Evolutionary conservation across 1,140 invertebrate genomes (phyloP), one percentile per base, ranked within the genome.

Genomic region (Plutomurus gul): DNA sequence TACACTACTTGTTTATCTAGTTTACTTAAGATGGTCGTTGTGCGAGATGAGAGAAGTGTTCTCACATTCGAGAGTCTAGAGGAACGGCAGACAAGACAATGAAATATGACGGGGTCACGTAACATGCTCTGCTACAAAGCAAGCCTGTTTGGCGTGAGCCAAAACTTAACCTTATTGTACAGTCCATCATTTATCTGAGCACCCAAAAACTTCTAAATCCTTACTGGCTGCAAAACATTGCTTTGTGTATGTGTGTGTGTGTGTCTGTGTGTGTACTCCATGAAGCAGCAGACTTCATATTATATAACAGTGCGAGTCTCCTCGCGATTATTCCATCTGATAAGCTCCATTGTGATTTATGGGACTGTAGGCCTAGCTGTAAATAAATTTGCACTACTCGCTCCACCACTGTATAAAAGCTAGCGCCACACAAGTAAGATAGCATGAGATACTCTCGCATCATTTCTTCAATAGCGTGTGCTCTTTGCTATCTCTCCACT

Each of bases 281-380:
- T 40, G 39, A 72, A 10, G 22, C 3, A 33, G 27, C 11, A 47
- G 22, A 49, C 40, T 47, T 47, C 72, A 49, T 22, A 74, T 43
- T n/a, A n/a, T n/a, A n/a, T n/a, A n/a, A n/a, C n/a, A n/a, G n/a
- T n/a, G n/a, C n/a, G n/a, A n/a, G n/a, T 39, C 11, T 74, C 16
- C 13, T 37, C 25, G 27, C 47, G 77, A 78, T 78, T 78, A 78
- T 78, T 78, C 49, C 70, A 30, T 39, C 33, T 78, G 77, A 78
- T 78, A 78, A 78, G 71, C 77, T 74, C 70, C 77, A 78, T 78
- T 78, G 77, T 78, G 77, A 78, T 78, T 78, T 78, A 78, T 78
- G 70, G 40, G 46, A 65, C 70, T 37, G 8, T 30, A 39, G 77
- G 47, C 70, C 51, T 33, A 40, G 27, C 77, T 74, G 70, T 78